Evolutionary conservation across 2,797 vertebrate genomes (phyloP), one percentile per base, ranked within the genome.

Genomic region (Danio jaintianensis): DNA sequence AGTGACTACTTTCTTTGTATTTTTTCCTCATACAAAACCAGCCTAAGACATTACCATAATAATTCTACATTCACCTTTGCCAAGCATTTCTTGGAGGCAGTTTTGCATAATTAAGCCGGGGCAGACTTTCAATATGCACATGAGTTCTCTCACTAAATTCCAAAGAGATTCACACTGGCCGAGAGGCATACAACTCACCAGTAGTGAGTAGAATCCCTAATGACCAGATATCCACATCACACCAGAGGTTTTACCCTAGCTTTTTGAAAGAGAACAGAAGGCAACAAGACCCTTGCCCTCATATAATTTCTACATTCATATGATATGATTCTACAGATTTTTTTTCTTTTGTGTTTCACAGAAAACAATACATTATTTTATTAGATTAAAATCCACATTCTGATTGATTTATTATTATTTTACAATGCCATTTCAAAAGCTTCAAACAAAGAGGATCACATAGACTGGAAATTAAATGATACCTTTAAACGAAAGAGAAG

Each of bases 41-140:
- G 20, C 15, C 43, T 36, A 36, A 22, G 40, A 48, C 12, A 84
- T 78, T 80, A 73, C 64, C 78, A 53, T 75, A 80, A 81, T 84
- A 59, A 56, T 80, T 73, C 16, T 40, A 67, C 58, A 75, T 86
- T 79, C 52, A 36, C 48, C n/a, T 77, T 50, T 55, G 72, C 47
- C 61, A 63, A 53, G 52, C 43, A 75, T 29, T 61, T 81, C 58
- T 77, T 66, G 36, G 5, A 42, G 66, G 68, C 47, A 45, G 12
- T 69, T 77, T 61, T 52, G 61, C 68, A 75, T 80, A 80, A 76
- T 76, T 78, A 58, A 79, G 42, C n/a, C 5, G 12, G 53, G 18
- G 36, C 15, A 73, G 22, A 45, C 16, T 69, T 50, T 59, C 45
- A 29, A 36, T 48, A 58, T 76, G 62, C 18, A 2, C 12, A 52